Percentiles rank a stretch among this genome's conserved stretches.
phyloP scores from a whole-genome alignment of 64 coral and sea anemone species.

The Montipora foliosa region DNA sequence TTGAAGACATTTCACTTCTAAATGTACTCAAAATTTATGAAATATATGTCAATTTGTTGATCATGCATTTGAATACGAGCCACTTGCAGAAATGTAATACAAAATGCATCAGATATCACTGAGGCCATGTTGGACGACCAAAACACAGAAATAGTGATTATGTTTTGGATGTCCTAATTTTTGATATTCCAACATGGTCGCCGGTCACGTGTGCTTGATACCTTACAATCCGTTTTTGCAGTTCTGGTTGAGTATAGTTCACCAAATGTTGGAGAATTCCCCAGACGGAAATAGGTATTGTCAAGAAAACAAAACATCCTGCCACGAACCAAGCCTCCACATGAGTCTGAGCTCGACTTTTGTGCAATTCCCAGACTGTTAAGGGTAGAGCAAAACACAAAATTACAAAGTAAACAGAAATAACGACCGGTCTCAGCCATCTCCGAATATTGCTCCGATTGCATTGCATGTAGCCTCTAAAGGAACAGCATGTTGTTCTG shows the following conservation, averaged over 20 bases:
- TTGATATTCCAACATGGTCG: no score
- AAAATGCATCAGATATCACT: not conserved
- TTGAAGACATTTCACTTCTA: no score
- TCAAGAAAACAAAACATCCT: slow-evolving; percentile 95
- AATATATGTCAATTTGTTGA: no score
- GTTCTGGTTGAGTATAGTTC: slow-evolving; percentile 92
- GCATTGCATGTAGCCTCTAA: not conserved
- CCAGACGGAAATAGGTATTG: slow-evolving; percentile 91
- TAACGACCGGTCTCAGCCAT: slow-evolving; percentile 84
- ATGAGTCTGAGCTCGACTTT: slow-evolving; percentile 79
- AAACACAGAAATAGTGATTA: not conserved
- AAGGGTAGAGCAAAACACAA: slow-evolving; percentile 93
- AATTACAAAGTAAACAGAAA: slow-evolving; percentile 84
- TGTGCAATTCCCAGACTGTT: slow-evolving; percentile 92
- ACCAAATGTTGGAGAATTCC: slow-evolving; percentile 97
- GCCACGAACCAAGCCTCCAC: slow-evolving; percentile 95
- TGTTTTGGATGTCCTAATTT: not conserved
- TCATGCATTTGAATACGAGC: no score
- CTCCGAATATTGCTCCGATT: slow-evolving; percentile 42
- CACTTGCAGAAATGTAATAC: no score
- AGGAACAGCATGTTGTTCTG: not conserved
- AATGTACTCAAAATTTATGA: no score
- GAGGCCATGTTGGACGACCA: not conserved
- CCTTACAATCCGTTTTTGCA: slow-evolving; percentile 93
- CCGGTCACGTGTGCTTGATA: slow-evolving; percentile 12